A percentile compares a stretch with the other conserved stretches of the same genome.
phyloP scores from a whole-genome alignment of 2,797 vertebrate species.

The Acridotheres tristis region DNA sequence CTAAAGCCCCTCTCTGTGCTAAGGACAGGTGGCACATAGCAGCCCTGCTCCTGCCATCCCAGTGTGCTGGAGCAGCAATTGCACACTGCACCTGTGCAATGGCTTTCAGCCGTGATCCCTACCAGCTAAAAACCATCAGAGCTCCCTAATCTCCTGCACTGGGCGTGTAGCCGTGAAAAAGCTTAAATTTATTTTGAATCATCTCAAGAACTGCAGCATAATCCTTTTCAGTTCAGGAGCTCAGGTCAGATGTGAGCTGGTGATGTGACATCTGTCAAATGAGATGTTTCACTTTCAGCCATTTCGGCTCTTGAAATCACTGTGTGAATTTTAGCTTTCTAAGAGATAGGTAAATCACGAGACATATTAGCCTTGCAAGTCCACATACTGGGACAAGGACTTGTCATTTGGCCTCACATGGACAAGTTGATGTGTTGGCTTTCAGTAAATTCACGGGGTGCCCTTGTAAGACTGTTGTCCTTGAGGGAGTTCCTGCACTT shows the following conservation, averaged over 20 bases:
- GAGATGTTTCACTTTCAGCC: background rate
- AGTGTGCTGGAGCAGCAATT: accelerated
- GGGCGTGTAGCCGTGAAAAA: background rate
- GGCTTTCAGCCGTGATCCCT: accelerated
- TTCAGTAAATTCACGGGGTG: background rate
- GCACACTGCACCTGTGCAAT: background rate
- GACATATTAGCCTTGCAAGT: background rate
- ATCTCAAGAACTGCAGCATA: background rate
- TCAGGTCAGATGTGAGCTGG: background rate
- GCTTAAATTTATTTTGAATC: background rate
- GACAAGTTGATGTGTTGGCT: background rate
- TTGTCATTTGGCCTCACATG: background rate
- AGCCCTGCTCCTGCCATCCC: background rate
- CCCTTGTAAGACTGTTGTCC: background rate
- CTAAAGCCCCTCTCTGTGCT: background rate
- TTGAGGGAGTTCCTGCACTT: background rate
- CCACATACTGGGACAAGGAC: background rate
- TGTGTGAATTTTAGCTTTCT: background rate
- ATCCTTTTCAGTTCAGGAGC: background rate
- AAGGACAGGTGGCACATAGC: accelerated
- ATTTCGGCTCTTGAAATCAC: background rate
- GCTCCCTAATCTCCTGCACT: background rate
- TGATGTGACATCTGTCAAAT: background rate
- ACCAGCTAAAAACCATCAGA: background rate
- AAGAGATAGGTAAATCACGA: background rate